Evolutionary conservation across 2,797 vertebrate species (phyloP), one percentile per base, ranked within the genome.

Genomic region (Loris lydekkerianus): DNA sequence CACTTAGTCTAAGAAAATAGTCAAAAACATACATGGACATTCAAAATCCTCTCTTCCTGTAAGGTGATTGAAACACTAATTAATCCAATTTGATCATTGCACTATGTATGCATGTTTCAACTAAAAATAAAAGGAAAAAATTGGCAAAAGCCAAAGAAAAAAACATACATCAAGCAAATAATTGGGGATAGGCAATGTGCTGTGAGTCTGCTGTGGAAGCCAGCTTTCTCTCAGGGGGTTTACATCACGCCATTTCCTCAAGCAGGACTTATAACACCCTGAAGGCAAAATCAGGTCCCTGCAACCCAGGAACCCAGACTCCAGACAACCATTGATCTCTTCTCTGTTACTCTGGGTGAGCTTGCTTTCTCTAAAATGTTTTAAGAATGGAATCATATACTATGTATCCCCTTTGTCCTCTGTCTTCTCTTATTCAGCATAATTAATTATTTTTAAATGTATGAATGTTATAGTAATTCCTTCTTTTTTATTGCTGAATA

Each of bases 371-470:
- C 53, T 84, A 58, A 1, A 40, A 46, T 88, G 9, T 81, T 87
- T 40, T 29, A 91, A 78, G 15, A 94, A 81, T n/a, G 23, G 13
- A 95, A 34, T 78, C 27, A 46, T 37, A 76, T 2, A 25, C 8
- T 18, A 80, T 11, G 21, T 53, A 67, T 53, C 17, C 31, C 8
- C 2, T 31, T 43, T 77, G 58, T 67, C 18, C 15, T 61, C 21
- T 91, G 13, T 5, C 53, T 56, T 81, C 8, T 86, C 67, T 85
- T 5, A 77, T 1, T 23, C 73, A 93, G 10, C 1, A 43, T 72
- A 83, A 75, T 53, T 72, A 83, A 75, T 53, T 91, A 91, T 49
- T 89, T 82, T 20, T n/a, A 93, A 95, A 83, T 61, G 84, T 10
- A 69, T 15, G 20, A 65, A 43, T 95, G 11, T 21, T 53, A 9